Conservation (phyloP, 1,140 invertebrate genomes). For the Propsilocerus akamusi region DNA sequence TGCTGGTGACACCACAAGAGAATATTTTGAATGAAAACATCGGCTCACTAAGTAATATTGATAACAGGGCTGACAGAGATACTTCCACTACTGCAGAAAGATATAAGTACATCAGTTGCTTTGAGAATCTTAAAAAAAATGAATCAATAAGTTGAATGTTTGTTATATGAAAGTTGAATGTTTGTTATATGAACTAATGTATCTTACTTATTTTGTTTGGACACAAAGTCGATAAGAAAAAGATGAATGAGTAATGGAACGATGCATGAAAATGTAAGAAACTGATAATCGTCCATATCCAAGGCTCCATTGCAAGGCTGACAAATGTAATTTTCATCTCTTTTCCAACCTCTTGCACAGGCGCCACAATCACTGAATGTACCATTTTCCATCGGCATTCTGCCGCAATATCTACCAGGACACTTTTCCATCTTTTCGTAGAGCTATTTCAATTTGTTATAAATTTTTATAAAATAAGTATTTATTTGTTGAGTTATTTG, state of each 20-base stretch:
- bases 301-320: conserved; percentile 53
- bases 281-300: conserved; percentile 82
- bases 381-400: conserved; percentile 39
- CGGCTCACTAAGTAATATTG: conserved; percentile 59
- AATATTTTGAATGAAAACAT: conserved; percentile 49
- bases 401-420: conserved; percentile 75
- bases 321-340: conserved; percentile 31
- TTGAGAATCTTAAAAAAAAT: conserved; percentile 37
- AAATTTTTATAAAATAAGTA: background rate
- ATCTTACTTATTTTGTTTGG: conserved; percentile 48
- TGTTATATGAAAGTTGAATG: background rate
- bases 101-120: conserved; percentile 49
- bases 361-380: conserved; percentile 63
- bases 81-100: conserved; percentile 68
- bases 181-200: background rate
- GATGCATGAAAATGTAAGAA: conserved; percentile 82
- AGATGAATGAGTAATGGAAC: conserved; percentile 72
- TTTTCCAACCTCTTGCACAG: conserved; percentile 63
- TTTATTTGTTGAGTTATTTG: background rate
- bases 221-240: conserved; percentile 75
- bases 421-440: conserved; percentile 30
- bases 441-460: too few species aligned
- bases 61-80: conserved; percentile 44
- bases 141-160: background rate
- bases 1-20: conserved; percentile 53